Evolutionary conservation across 2,888 invertebrate genomes (phyloP), one percentile per base, ranked within the genome.

Genomic region (Tipula unca): DNA sequence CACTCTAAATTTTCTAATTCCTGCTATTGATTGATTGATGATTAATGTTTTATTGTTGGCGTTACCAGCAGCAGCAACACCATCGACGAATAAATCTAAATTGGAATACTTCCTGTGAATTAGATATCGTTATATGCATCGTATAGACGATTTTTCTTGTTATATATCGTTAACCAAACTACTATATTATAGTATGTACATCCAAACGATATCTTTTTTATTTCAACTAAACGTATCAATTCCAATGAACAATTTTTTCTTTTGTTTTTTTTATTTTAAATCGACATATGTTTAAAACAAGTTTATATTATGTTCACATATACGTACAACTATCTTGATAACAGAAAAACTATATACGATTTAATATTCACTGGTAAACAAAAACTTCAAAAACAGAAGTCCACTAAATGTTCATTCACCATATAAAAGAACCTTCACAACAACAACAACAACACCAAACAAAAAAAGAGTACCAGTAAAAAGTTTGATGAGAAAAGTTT

Each of bases 401-500:
- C 69, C 69, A 69, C 69, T 69, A 69, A 69, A 69, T 69, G 69
- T 69, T 20, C 69, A 69, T 69, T 69, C 69, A 69, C 25, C 25
- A 69, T 25, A 25, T 69, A 69, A 69, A 69, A 69, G 25, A 69
- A 54, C 48, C 48, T 54, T 5, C 17, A 8, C 48, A 54, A 13
- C 8, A 69, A 69, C 25, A 69, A 5, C 48, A 48, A 48, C 48
- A 48, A 17, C 4, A 48, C n/a, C 4, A 48, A 0, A 17, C 48
- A 4, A n/a, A 69, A 25, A 25, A 25, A 25, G n/a, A 3, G 8
- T 25, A 20, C 69, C 69, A 69, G 69, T 69, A 69, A 69, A 69
- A 69, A 69, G 69, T 69, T 69, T 69, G 69, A 69, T 69, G 69
- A 69, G 69, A 69, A 69, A 69, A 69, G 69, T 69, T 69, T 69